Base-by-base conservation (phyloP, 2,797 vertebrate genomes). In the Anolis apletophallus region DNA sequence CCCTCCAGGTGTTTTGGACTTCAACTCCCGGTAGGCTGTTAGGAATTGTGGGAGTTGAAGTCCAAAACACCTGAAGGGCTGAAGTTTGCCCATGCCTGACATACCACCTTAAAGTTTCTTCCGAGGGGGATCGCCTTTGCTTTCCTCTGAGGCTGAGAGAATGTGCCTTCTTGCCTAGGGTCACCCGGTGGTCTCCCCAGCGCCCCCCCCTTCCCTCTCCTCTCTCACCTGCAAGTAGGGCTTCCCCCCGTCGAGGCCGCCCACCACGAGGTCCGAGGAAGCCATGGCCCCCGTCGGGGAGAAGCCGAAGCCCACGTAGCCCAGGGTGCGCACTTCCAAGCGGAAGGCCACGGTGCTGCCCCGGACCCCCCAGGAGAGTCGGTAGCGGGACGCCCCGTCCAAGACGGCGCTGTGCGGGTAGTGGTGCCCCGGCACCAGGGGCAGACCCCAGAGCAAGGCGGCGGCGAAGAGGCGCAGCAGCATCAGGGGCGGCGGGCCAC, bases 301-400 rank as follows among this genome's bases (percentile, higher is more conserved):
- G 85, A 98, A 96, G 81, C 97, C 97, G 91, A 98, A 97, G 88
- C 97, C 97, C 86, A 98, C 94, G 93, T 97, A 98, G 90, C 97
- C 97, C 16, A 84, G 93, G 7, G 97, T 97, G 94, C 96, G 96
- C 93, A 97, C 97, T 94, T 97, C 97, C 68, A 97, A 92, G 90
- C 96, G 96, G 83, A 98, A 95, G 55, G 96, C 95, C 40, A 98
- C 93, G 68, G 91, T 89, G 85, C 84, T 91, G 87, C 94, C 96
- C 81, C 95, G 92, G 67, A 88, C 95, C 50, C 93, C 95, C 97
- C 97, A 98, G 84, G 57, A 95, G 69, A 98, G 85, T 81, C 90
- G 92, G 93, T 96, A 98, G 16, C 94, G 95, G 85, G 95, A 96
- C 73, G 96, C 95, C 11, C 94, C 91, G 95, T 97, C 97, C 80